Evolutionary conservation across 2,888 invertebrate species (phyloP).

Genomic region (Tetranychus truncatus): DNA sequence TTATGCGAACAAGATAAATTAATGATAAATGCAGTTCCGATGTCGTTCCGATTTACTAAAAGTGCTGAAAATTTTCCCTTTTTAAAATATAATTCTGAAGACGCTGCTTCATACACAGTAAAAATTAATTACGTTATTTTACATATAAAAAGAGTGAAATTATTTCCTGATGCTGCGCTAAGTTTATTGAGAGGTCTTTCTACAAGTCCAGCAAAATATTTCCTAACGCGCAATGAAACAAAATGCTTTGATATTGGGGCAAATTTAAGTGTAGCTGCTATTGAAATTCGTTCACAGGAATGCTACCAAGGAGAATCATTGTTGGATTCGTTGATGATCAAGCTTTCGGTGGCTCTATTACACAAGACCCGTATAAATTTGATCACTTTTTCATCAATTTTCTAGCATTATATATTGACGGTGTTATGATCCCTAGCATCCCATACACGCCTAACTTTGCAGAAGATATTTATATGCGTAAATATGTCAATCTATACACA

Average conservation of each 20-base stretch:
- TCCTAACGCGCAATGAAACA: not conserved
- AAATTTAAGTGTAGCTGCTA: not conserved
- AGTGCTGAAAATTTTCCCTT: not conserved
- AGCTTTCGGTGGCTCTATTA: not conserved
- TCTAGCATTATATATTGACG: not conserved
- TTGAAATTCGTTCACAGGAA: not conserved
- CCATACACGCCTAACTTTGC: not conserved
- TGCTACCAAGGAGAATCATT: conserved; percentile 4
- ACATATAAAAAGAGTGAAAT: not conserved
- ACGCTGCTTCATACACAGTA: not conserved
- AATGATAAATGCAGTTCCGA: not conserved
- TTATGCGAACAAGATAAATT: not conserved
- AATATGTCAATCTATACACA: not conserved
- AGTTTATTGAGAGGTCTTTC: not conserved
- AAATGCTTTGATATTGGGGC: not conserved
- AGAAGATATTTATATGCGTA: not conserved
- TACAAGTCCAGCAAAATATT: not conserved
- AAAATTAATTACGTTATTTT: not conserved
- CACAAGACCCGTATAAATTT: not conserved
- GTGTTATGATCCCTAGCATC: not conserved
- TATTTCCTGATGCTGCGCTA: not conserved
- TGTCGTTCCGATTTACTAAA: not conserved
- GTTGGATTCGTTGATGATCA: not conserved
- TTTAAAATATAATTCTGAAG: not conserved
- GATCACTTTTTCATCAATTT: not conserved